Conservation (phyloP, 2,888 invertebrate genomes). For the Luperina nickerlii region DNA sequence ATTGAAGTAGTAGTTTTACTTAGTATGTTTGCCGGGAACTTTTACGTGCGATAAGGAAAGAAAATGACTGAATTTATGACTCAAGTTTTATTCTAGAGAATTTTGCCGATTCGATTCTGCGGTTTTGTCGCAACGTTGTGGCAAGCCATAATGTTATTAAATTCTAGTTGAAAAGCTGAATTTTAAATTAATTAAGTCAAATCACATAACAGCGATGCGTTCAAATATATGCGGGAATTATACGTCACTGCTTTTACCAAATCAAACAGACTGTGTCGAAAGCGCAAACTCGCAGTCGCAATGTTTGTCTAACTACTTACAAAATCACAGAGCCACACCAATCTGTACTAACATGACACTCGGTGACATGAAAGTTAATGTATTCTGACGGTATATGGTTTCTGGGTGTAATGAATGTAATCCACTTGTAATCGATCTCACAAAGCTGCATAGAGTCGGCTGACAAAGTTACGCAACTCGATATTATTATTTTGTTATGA, state of each 20-base stretch:
- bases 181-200: slow-evolving; percentile 51
- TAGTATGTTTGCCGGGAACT: slow-evolving; percentile 43
- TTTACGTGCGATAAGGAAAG: slow-evolving; percentile 51
- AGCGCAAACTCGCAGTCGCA: slow-evolving; percentile 68
- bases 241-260: slow-evolving; percentile 71
- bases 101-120: slow-evolving; percentile 49
- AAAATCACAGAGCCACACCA: slow-evolving; percentile 64
- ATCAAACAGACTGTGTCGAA: slow-evolving; percentile 71
- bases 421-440: slow-evolving; percentile 64
- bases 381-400: slow-evolving; percentile 55
- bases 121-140: slow-evolving; percentile 54
- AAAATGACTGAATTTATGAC: slow-evolving; percentile 58
- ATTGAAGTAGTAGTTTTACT: slow-evolving; percentile 39
- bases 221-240: slow-evolving; percentile 56
- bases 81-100: slow-evolving; percentile 61
- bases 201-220: slow-evolving; percentile 34
- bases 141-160: slow-evolving; percentile 11
- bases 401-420: slow-evolving; percentile 60
- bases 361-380: slow-evolving; percentile 68
- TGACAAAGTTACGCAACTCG: slow-evolving; percentile 66
- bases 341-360: slow-evolving; percentile 65
- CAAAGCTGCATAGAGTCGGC: slow-evolving; percentile 49
- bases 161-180: slow-evolving; percentile 44
- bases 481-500: slow-evolving; percentile 63
- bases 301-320: slow-evolving; percentile 70